Evolutionary conservation across 2,888 invertebrate genomes (phyloP), one percentile per base, ranked within the genome.

Genomic region (Luperina testacea): DNA sequence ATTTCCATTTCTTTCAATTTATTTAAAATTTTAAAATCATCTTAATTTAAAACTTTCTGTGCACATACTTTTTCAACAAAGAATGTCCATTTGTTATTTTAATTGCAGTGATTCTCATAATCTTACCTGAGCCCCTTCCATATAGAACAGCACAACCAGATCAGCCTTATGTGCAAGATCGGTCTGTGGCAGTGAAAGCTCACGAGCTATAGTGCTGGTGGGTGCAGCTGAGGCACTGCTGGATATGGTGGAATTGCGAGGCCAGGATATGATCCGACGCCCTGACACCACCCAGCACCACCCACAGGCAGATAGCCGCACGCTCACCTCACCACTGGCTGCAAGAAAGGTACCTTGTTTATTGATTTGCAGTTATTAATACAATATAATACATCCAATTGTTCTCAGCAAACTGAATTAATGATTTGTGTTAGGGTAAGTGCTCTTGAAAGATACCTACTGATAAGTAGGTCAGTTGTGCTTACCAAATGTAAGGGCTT

Each of bases 131-230:
- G 95, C 94, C 2, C 92, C 95, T 87, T 95, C 94, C 74, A 95
- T 94, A 89, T 96, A 96, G 92, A 98, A 98, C 0, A 99, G 97
- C 48, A 98, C 97, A 1, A 98, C 98, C 27, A 99, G 97, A 80
- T 99, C 98, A 0, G 99, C 98, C 90, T 98, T 98, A 93, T 99
- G 99, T 0, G 99, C 98, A 27, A 99, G 97, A 94, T 99, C 99
- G 89, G 99, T 99, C 86, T 99, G 98, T 0, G 99, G 99, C 64
- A 99, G 94, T 0, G 98, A 98, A 24, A 99, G 96, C 93, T 99
- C 99, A 61, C 98, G 97, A 88, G 99, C 99, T 68, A 98, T 98
- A 3, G 90, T 91, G 53, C 89, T 92, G 0, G 89, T 87, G 2
- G 91, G 97, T 76, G 91, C 87, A 0, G 89, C 86, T 0, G 92